Evolutionary conservation across 2,797 vertebrate genomes (phyloP).

Genomic region (Notolabrus celidotus): DNA sequence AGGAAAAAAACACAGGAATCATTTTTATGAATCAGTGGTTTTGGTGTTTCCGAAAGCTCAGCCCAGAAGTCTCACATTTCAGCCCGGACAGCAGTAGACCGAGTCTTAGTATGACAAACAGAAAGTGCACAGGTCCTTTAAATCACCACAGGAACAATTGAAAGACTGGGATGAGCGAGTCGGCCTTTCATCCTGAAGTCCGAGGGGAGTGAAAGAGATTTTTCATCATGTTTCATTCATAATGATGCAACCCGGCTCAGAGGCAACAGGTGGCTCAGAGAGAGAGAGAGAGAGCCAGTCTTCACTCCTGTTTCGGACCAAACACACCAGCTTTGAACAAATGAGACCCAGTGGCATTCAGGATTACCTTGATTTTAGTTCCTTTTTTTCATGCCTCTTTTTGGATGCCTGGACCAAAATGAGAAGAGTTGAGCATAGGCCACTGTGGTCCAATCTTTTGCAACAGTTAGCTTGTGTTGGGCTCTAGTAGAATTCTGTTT

Average conservation of each 20-base stretch:
- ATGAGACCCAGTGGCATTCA: too few relatives aligned
- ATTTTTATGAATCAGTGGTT: not conserved
- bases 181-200: not conserved
- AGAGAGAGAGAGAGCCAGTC: too few relatives aligned
- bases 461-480: too few relatives aligned
- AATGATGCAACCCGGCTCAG: not conserved
- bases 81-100: not conserved
- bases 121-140: not conserved
- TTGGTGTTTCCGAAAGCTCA: not conserved
- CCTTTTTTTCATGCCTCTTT: too few relatives aligned
- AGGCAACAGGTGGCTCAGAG: not conserved
- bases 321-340: too few relatives aligned
- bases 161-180: not conserved
- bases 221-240: not conserved
- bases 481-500: too few relatives aligned
- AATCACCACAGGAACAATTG: not conserved
- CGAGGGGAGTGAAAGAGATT: not conserved
- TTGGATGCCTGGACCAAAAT: too few relatives aligned
- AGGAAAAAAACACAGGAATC: not conserved
- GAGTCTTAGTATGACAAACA: not conserved
- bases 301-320: too few relatives aligned
- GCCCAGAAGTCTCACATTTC: not conserved
- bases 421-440: too few relatives aligned
- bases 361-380: too few relatives aligned
- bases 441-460: too few relatives aligned